phyloP scores from a whole-genome alignment of 2,888 invertebrate species.

The Cheilosia scutellata region DNA sequence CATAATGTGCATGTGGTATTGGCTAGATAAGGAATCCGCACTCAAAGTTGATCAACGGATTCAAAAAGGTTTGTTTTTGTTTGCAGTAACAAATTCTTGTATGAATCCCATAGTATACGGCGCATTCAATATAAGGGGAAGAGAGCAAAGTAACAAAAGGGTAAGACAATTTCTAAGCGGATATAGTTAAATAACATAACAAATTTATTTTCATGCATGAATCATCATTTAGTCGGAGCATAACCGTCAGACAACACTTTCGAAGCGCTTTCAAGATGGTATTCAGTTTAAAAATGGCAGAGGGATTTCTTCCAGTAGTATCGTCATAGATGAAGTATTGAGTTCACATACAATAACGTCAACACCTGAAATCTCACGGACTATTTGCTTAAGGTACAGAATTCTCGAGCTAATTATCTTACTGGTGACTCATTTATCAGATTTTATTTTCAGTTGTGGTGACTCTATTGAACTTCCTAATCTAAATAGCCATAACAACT shows the following conservation, averaged over 20 bases:
- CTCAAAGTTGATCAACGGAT: constrained; percentile 88
- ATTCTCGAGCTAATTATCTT: constrained; percentile 1
- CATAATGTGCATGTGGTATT: constrained; percentile 95
- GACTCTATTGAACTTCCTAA: constrained; percentile 80
- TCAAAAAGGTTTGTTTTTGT: constrained; percentile 94
- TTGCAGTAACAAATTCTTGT: constrained; percentile 98
- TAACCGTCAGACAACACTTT: constrained; percentile 82
- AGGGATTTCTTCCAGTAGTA: constrained; percentile 59
- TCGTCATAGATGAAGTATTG: constrained; percentile 50
- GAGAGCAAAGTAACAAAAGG: constrained; percentile 79
- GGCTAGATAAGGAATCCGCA: constrained; percentile 91
- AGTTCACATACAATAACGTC: constrained; percentile 43
- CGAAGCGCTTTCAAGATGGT: constrained; percentile 78
- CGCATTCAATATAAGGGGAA: constrained; percentile 89
- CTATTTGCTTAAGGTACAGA: constrained; percentile 54
- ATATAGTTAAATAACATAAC: background rate
- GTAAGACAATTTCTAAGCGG: constrained; percentile 76
- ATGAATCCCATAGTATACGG: constrained; percentile 99
- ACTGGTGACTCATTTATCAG: constrained; percentile 45
- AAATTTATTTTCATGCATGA: background rate
- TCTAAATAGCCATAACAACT: constrained; percentile 74
- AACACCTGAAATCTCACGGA: constrained; percentile 46
- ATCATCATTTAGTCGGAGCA: constrained; percentile 79
- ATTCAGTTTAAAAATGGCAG: constrained; percentile 64
- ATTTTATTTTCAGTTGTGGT: constrained; percentile 79